phyloP scores from a whole-genome alignment of 2,797 vertebrate genomes.

The Chromobotia macracanthus region DNA sequence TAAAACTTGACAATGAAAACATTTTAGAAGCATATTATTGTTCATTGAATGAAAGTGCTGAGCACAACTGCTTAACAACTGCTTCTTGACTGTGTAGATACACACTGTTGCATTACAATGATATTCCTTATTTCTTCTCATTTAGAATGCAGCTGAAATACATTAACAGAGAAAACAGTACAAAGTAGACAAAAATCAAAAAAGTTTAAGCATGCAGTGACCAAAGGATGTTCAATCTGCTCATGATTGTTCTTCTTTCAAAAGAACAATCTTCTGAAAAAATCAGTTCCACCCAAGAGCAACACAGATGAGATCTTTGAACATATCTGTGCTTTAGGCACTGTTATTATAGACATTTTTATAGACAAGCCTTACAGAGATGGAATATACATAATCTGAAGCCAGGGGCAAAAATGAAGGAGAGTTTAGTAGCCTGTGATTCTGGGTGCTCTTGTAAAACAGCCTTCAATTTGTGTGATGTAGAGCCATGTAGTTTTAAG shows the following conservation, averaged over 20 bases:
- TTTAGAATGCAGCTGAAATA: background rate
- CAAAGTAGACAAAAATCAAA: background rate
- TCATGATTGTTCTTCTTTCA: no score
- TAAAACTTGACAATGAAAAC: background rate
- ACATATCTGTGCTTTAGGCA: constrained; percentile 17
- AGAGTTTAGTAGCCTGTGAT: constrained; percentile 19
- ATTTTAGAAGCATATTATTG: background rate
- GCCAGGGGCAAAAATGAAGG: constrained; percentile 38
- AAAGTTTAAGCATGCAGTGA: constrained; percentile 4
- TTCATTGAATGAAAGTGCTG: background rate
- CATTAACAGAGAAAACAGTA: background rate
- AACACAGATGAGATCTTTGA: constrained; percentile 18
- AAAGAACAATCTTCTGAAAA: constrained; percentile 19
- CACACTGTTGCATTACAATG: background rate
- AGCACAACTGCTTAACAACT: background rate
- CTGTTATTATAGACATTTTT: constrained; percentile 17
- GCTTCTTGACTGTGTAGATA: background rate
- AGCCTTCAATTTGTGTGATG: constrained; percentile 32
- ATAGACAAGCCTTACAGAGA: constrained; percentile 52
- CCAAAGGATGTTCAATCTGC: background rate
- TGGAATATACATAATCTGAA: constrained; percentile 54
- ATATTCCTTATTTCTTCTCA: background rate
- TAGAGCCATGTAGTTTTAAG: constrained; percentile 34
- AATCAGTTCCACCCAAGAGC: constrained; percentile 28
- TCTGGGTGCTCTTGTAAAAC: constrained; percentile 24